Conservation (phyloP, 2,888 invertebrate genomes). For the Cephus pulcher region DNA sequence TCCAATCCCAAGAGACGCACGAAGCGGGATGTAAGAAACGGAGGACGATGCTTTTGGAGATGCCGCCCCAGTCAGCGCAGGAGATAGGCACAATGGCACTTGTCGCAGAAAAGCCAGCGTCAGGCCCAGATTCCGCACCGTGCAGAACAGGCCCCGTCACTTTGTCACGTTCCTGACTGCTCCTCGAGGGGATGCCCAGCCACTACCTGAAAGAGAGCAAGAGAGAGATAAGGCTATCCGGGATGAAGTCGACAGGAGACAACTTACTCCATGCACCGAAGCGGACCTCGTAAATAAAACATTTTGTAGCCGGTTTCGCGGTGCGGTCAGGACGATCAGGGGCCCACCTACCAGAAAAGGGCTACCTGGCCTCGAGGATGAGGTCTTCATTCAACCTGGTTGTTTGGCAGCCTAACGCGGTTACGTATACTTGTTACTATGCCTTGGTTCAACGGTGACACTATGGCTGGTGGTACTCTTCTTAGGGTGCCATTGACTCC, state of each 20-base stretch:
- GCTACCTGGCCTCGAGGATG: conserved; percentile 44
- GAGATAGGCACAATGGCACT: conserved; percentile 25
- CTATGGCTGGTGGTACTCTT: conserved; percentile 9
- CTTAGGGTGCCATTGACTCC: conserved; percentile 36
- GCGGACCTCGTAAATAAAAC: conserved; percentile 49
- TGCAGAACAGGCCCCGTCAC: conserved; percentile 8
- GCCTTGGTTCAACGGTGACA: conserved; percentile 8
- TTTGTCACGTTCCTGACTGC: conserved; percentile 18
- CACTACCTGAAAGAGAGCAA: conserved; percentile 20
- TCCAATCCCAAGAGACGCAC: no score
- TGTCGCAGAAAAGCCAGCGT: conserved; percentile 24
- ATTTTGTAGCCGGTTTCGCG: conserved; percentile 52
- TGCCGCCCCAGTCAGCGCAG: not conserved
- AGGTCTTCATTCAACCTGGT: conserved; percentile 50
- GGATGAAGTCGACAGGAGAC: conserved; percentile 10
- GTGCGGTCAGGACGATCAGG: conserved; percentile 44
- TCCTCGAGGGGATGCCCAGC: not conserved
- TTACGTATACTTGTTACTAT: no score
- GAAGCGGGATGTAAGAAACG: no score
- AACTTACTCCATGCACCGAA: not conserved
- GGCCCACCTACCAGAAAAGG: conserved; percentile 49
- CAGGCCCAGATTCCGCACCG: not conserved
- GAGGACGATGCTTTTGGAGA: no score
- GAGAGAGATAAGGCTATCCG: conserved; percentile 24
- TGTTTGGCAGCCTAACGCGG: no score